Percentiles rank a stretch among this genome's conserved stretches.
Evolutionary conservation across 2,113 vertebrate species (phyloP).

Genomic region (Limanda limanda): DNA sequence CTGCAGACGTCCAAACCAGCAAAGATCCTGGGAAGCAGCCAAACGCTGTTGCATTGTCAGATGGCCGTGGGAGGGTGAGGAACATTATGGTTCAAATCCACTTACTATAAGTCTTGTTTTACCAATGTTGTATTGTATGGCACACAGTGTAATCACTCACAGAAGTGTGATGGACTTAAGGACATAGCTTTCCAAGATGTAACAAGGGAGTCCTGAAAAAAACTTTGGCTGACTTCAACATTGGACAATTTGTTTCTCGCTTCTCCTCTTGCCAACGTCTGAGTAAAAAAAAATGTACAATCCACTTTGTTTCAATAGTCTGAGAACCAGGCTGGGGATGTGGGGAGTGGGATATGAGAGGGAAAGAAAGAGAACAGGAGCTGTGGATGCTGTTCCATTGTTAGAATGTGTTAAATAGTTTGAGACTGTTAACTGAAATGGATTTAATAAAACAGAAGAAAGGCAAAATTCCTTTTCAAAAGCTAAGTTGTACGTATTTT

Average conservation of each 20-base stretch:
- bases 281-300: neutral
- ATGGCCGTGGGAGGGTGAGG: neutral
- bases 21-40: neutral
- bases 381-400: neutral
- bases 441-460: no score
- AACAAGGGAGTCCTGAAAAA: neutral
- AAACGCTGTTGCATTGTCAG: neutral
- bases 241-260: neutral
- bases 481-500: neutral
- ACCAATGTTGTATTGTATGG: neutral
- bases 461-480: neutral
- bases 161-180: neutral
- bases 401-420: neutral
- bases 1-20: neutral
- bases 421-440: no score
- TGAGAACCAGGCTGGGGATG: no score
- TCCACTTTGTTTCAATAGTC: neutral
- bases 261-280: neutral
- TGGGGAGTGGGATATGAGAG: no score
- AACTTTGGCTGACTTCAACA: neutral
- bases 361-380: no score
- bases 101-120: neutral
- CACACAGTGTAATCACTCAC: neutral
- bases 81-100: neutral
- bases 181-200: neutral